Base-by-base conservation (phyloP, 2,797 vertebrate genomes). In the Heteromormyrus szaboi region DNA sequence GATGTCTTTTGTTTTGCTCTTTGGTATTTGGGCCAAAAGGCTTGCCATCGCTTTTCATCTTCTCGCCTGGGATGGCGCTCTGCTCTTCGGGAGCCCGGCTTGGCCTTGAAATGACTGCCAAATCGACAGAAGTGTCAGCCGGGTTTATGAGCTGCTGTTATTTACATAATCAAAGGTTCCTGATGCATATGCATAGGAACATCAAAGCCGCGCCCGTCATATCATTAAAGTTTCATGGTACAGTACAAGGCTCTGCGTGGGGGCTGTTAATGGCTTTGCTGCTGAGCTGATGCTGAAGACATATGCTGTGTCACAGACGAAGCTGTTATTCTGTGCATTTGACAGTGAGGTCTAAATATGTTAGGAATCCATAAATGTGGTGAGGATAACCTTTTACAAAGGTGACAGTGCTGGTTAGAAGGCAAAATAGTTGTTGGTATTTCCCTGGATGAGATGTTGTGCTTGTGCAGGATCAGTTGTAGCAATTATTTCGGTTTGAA, bases 181-280 rank as follows among this genome's bases (percentile, higher is more conserved):
- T 59, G 53, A 87, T 76, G 68, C 54, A 51, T 48, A 54, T 56
- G 86, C 11, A 51, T 79, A n/a, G 29, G 22, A 33, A 46, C 68
- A 87, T 89, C 85, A 83, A 89, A 89, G 50, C 53, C 46, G 25
- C 44, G 25, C 33, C n/a, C 46, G 29, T 46, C 48, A 65, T 51
- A 85, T 33, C 81, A 85, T 85, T 89, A 53, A 62, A 72, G 59
- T 68, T 89, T 89, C 65, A 86, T 68, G 62, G 46, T 53, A 53
- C 83, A 46, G 62, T 86, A 68, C 83, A 48, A 46, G 44, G 81
- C 25, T 44, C 25, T 51, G 79, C 44, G 29, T 72, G 25, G 11
- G 4, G 14, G 44, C 1, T 7, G 44, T 51, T 51, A 68, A 68
- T 85, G 56, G 25, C 46, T 6, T 48, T 29, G 8, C 44, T 72